A percentile compares a stretch with the other conserved stretches of the same genome.
Evolutionary conservation across 2,113 vertebrate species (phyloP).

Genomic region (Rhinogobius similis): DNA sequence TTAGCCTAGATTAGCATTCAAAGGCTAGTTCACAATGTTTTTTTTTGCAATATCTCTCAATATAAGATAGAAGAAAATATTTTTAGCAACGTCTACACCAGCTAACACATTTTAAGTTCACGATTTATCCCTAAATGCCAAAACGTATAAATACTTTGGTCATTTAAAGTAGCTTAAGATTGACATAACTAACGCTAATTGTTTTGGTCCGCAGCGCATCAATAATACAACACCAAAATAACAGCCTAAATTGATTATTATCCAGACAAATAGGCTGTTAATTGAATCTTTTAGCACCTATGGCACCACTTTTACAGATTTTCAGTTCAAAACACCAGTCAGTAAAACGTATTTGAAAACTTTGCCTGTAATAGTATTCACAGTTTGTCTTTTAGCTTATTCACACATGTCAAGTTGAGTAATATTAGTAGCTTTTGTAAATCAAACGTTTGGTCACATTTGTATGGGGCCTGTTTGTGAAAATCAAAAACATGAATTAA

Average conservation of each 20-base stretch:
- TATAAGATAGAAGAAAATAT: too few relatives aligned
- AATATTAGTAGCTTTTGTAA: not conserved
- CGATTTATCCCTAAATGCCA: not conserved
- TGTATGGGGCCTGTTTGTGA: constrained; percentile 10
- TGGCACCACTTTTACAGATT: not conserved
- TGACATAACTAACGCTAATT: not conserved
- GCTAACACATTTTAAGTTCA: not conserved
- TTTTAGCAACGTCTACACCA: not conserved
- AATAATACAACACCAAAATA: not conserved
- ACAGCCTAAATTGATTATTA: not conserved
- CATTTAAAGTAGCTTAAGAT: not conserved
- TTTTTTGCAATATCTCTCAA: too few relatives aligned
- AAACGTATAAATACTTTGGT: not conserved
- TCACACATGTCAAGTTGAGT: constrained; percentile 3
- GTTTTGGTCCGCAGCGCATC: not conserved
- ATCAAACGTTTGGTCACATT: constrained; percentile 38
- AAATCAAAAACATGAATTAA: constrained; percentile 19
- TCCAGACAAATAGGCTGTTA: not conserved
- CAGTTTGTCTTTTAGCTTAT: constrained; percentile 6
- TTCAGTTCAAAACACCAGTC: not conserved
- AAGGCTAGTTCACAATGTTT: not conserved
- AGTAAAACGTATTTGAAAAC: not conserved
- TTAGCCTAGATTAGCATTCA: not conserved
- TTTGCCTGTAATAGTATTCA: not conserved
- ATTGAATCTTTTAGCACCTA: not conserved